Evolutionary conservation across 92 coral and sea anemone species (phyloP).

Genomic region (Palythoa grandis): DNA sequence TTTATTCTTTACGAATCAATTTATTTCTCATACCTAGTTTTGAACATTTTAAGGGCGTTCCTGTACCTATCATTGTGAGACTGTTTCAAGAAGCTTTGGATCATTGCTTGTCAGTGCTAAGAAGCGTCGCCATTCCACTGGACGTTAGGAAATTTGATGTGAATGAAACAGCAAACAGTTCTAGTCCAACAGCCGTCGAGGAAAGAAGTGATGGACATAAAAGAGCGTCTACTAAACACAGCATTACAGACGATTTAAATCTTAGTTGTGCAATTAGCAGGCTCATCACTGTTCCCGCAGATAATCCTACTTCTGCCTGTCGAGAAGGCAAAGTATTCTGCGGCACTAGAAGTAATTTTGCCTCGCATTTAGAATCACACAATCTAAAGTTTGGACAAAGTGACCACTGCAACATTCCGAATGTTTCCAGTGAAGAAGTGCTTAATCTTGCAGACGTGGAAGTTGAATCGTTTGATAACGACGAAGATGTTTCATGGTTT

Average conservation of each 20-base stretch:
- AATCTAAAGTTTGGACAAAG: not conserved
- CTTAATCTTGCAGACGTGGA: not conserved
- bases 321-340: not conserved
- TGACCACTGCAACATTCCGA: not conserved
- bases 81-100: slow-evolving; percentile 76
- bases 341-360: not conserved
- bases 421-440: not conserved
- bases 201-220: not conserved
- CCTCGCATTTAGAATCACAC: not conserved
- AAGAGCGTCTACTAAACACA: not conserved
- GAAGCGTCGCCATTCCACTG: slow-evolving; percentile 56
- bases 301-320: not conserved
- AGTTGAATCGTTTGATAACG: not conserved
- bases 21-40: not conserved
- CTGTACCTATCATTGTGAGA: slow-evolving; percentile 65
- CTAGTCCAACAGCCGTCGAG: not conserved
- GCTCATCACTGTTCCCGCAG: not conserved
- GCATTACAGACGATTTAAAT: not conserved
- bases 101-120: slow-evolving; percentile 57
- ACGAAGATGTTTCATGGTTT: slow-evolving; percentile 36
- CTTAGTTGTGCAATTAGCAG: not conserved
- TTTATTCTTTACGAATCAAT: not conserved
- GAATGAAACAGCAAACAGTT: not conserved
- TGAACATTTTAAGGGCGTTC: slow-evolving; percentile 72
- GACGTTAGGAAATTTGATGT: not conserved